Evolutionary conservation across 2,113 vertebrate genomes (phyloP), one percentile per base, ranked within the genome.

Genomic region (Pavo muticus): DNA sequence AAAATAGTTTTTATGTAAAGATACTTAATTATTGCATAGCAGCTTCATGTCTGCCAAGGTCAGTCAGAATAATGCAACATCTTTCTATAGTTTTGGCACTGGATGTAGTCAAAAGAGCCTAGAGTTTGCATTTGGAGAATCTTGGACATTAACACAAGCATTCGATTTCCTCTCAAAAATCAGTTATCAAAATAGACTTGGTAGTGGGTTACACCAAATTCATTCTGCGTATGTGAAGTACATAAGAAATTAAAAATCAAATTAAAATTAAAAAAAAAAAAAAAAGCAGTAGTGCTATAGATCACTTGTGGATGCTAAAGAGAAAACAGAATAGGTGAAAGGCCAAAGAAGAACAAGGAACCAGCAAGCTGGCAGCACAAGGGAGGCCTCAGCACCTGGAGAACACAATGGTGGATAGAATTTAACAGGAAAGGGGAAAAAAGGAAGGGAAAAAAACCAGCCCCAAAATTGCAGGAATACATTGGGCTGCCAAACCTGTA

Each of bases 1-100:
- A 90, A 91, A 88, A 19, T 45, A 90, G 18, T 29, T 92, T 78
- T 52, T 25, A 35, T 84, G 56, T 88, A 56, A 76, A 90, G 93
- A 93, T 84, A 84, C 30, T 68, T 91, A 91, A 67, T 90, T 90
- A 86, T 86, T 94, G 42, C 79, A 93, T 18, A 60, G 87, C 23
- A 91, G 23, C 7, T 72, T 78, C 67, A 65, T 0, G 27, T 94
- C 81, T 95, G 57, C 47, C 77, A 67, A 11, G 61, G 84, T 78
- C 68, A 94, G 60, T 77, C 52, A 87, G 39, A 90, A 90, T n/a
- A n/a, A 77, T 63, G 76, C 18, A 74, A 78, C 44, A 64, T 63
- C 56, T 86, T 90, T 88, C 65, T 81, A 23, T 6, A 81, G 27
- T 69, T 88, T 74, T 88, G 88, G 74, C 63, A 88, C 21, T 71